Conservation (phyloP, 2,797 vertebrate species). For the Xenops minutus region DNA sequence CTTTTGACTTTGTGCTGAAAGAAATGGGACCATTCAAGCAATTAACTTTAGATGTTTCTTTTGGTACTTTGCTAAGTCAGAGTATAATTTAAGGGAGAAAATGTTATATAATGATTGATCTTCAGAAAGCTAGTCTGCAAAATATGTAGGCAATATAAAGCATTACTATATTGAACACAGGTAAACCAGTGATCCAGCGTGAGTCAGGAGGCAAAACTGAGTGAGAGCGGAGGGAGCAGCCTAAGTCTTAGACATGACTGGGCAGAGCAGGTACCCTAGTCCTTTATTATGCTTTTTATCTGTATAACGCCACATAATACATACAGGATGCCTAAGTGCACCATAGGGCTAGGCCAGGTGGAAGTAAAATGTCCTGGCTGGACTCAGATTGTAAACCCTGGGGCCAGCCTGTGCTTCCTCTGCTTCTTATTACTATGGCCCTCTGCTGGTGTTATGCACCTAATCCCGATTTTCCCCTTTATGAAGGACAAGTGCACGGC, state of each 20-base stretch:
- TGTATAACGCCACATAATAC: background rate
- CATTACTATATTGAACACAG: background rate
- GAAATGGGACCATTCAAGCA: background rate
- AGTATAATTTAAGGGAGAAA: background rate
- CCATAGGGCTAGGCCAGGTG: background rate
- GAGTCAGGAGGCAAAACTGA: background rate
- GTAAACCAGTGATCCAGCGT: background rate
- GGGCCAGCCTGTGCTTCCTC: background rate
- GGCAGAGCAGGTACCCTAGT: background rate
- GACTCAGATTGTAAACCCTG: background rate
- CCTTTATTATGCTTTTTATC: background rate
- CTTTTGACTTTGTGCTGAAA: background rate
- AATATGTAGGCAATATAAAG: background rate
- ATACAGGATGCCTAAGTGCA: background rate
- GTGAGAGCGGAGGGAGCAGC: background rate
- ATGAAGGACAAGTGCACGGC: background rate
- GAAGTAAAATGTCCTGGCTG: background rate
- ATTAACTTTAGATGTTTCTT: background rate
- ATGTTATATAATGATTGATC: background rate
- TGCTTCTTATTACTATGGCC: background rate
- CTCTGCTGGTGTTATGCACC: background rate
- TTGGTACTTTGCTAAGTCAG: background rate
- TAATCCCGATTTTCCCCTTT: background rate
- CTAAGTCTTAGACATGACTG: background rate
- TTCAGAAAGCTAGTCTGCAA: background rate